Conservation (phyloP, 2,113 vertebrate species). For the Athene noctua region DNA sequence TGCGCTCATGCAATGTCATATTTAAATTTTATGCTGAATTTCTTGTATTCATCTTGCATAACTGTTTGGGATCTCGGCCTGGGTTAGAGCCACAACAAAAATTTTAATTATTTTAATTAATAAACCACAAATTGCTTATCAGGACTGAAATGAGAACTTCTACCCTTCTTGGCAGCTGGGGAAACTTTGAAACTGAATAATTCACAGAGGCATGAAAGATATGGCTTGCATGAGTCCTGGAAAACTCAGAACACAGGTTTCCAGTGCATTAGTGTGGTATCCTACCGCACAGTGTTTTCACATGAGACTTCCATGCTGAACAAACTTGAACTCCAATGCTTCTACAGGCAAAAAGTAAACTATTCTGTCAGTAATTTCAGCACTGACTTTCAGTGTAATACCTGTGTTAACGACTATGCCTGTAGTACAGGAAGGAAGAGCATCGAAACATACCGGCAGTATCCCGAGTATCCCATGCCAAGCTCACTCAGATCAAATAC, state of each 20-base stretch:
- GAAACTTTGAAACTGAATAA: neutral
- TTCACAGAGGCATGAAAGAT: neutral
- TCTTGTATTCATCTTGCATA: neutral
- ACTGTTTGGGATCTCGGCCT: neutral
- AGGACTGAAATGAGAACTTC: neutral
- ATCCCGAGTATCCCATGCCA: constrained; percentile 79
- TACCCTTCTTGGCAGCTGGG: neutral
- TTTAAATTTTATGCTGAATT: neutral
- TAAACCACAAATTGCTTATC: neutral
- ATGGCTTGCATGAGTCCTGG: neutral
- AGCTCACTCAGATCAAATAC: constrained; percentile 89
- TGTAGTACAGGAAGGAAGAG: neutral
- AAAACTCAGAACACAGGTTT: neutral
- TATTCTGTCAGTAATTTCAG: neutral
- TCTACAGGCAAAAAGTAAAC: neutral
- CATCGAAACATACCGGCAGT: constrained; percentile 79
- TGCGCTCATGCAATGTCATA: accelerated
- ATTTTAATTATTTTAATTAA: neutral
- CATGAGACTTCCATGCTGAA: neutral
- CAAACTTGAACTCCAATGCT: neutral
- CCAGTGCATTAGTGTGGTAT: neutral
- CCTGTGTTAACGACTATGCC: neutral
- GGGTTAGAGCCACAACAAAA: neutral
- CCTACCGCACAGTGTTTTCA: neutral
- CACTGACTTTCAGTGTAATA: neutral